Base-by-base conservation (phyloP, 2,888 invertebrate genomes). In the Adelphocoris suturalis region DNA sequence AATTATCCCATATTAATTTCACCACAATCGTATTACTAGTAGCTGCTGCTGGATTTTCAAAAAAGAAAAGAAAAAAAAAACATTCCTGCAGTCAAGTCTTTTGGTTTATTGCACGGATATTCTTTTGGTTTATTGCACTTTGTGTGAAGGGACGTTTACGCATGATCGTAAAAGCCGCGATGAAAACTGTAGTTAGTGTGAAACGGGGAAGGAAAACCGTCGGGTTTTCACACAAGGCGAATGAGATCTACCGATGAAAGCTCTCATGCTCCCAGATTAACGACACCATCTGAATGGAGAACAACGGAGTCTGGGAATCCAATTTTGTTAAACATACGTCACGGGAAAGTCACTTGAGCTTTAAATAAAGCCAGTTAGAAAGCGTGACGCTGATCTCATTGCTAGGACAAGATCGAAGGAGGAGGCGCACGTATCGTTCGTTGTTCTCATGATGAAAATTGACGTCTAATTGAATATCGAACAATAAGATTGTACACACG, bases 111-210 rank as follows among this genome's bases (percentile, higher is more conserved):
- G 37, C 52, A 7, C 61, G n/a, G n/a, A n/a, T n/a, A n/a, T n/a
- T 7, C 37, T 37, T 37, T 37, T 7, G 7, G 37, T 37, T 37
- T 37, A 37, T 37, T 7, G 37, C 52, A 7, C 61, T n/a, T 3
- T n/a, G 61, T 61, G n/a, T 61, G 61, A 61, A 61, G 19, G 2
- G n/a, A 61, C 61, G 61, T 61, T 61, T 61, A 61, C 61, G n/a
- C 16, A 61, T 61, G 61, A 61, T 61, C 61, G 61, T 61, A 61
- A 61, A 61, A 61, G 61, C 57, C 57, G 13, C n/a, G 16, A 19
- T 61, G 61, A 19, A 61, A 61, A 61, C 61, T 52, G 52, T 52
- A 14, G 52, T 52, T 12, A 11, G 52, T 11, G 61, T 7, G 61
- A 16, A 19, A 19, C n/a, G 19, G 19, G 61, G n/a, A 61, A 19